phyloP scores from a whole-genome alignment of 2,113 vertebrate species.

The Prunella fulvescens region DNA sequence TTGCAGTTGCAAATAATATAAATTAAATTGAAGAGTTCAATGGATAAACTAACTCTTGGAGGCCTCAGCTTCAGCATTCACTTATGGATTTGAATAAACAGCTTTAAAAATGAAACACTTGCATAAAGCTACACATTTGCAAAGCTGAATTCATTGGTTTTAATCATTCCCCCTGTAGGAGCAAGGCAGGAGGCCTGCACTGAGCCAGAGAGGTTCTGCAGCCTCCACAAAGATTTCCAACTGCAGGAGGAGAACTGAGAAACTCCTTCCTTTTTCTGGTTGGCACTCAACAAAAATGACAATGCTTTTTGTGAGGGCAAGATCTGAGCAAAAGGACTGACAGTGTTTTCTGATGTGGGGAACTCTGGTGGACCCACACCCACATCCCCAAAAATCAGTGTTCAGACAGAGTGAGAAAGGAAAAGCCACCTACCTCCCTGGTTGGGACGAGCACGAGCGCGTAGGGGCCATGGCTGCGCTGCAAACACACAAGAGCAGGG shows the following conservation, averaged over 20 bases:
- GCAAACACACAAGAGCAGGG: background rate
- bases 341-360: fast-evolving
- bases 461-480: slow-evolving; percentile 88
- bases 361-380: background rate
- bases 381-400: background rate
- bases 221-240: background rate
- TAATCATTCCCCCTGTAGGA: background rate
- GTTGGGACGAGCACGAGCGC: slow-evolving; percentile 91
- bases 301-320: background rate
- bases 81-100: background rate
- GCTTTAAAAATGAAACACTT: background rate
- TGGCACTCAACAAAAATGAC: background rate
- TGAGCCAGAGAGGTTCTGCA: background rate
- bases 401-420: background rate
- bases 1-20: background rate
- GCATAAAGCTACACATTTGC: background rate
- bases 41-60: background rate
- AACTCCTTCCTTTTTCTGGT: background rate
- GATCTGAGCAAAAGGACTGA: background rate
- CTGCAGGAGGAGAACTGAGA: background rate
- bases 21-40: background rate
- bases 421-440: slow-evolving; percentile 83
- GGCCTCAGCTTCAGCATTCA: background rate
- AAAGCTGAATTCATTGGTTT: background rate
- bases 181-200: background rate